These are phyloP conservation scores for Melinaea marsaeus DNA, from an alignment of 2,888 invertebrate genomes.

Conservation along the genomic window DNA sequence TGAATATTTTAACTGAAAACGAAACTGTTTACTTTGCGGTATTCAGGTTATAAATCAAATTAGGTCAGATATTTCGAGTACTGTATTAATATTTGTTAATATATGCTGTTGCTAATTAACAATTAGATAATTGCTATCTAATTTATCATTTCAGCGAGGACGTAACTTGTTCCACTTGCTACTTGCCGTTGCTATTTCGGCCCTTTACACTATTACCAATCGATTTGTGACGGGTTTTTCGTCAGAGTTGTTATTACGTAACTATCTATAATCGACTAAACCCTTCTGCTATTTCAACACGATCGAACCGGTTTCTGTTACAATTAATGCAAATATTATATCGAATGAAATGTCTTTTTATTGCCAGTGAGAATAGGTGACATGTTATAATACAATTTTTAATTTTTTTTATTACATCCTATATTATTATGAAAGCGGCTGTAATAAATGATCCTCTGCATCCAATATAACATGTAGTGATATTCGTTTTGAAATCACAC, in stretches of 20 bases:
- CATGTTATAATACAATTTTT: too few relatives aligned
- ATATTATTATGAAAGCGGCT: too few relatives aligned
- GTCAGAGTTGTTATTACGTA: constrained; percentile 44
- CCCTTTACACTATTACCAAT: constrained; percentile 49
- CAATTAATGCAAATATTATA: too few relatives aligned
- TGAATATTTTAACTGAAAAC: background rate
- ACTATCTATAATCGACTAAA: constrained; percentile 47
- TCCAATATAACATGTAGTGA: constrained; percentile 34
- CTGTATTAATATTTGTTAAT: background rate
- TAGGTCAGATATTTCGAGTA: background rate
- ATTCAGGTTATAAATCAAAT: constrained; percentile 10
- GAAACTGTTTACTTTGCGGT: constrained; percentile 41
- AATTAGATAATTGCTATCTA: constrained; percentile 23
- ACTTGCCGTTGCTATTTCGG: constrained; percentile 37
- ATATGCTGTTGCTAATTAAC: constrained; percentile 34
- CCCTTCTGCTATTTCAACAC: constrained; percentile 37
- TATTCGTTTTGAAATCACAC: constrained; percentile 41
- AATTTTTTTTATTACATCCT: too few relatives aligned
- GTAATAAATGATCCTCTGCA: too few relatives aligned
- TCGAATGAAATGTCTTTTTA: too few relatives aligned
- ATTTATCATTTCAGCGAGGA: constrained; percentile 30
- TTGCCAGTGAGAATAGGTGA: too few relatives aligned
- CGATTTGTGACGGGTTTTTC: constrained; percentile 50
- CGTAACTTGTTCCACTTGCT: constrained; percentile 23
- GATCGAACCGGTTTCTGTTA: too few relatives aligned